Evolutionary conservation across 2,113 vertebrate genomes (phyloP), one percentile per base, ranked within the genome.

Genomic region (Xenopus borealis): DNA sequence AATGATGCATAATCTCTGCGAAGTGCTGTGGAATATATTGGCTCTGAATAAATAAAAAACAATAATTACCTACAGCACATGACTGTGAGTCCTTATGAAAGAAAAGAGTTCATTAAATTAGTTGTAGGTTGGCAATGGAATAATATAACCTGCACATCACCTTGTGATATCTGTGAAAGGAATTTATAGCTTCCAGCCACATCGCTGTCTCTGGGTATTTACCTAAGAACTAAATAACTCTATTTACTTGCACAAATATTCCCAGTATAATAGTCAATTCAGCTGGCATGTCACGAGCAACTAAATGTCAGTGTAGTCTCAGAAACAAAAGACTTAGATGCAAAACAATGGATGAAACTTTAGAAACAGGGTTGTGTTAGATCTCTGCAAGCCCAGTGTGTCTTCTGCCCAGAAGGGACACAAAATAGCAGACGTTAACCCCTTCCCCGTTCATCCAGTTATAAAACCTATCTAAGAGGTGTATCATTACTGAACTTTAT

Each of bases 241-340:
- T 66, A 62, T 47, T 47, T 30, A 75, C 64, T 67, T 45, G 3
- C 44, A 75, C 55, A 62, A 52, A 63, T 62, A 75, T 68, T 33
- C 44, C 27, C 14, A 61, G 40, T 20, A 75, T 68, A 75, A 75
- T 61, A 68, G 72, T 62, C 45, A 75, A 75, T 69, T 53, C 66
- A 75, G 45, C 73, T 75, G 73, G 73, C 66, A 75, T 75, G 73
- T 75, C 73, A 75, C 55, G 45, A 55, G 73, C 66, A 20, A 69
- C 66, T 58, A 75, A 75, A 75, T 75, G 73, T 75, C 73, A 75
- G 19, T 62, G 73, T 69, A 75, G 66, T 69, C 73, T 69, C 23
- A 23, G 19, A 69, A 62, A 75, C 58, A 75, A 75, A 75, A 69
- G 73, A 75, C 59, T 75, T 62, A 20, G 62, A 69, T 20, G 61